Base-by-base conservation (phyloP, 2,888 invertebrate genomes). In the Teinopalpus imperialis region DNA sequence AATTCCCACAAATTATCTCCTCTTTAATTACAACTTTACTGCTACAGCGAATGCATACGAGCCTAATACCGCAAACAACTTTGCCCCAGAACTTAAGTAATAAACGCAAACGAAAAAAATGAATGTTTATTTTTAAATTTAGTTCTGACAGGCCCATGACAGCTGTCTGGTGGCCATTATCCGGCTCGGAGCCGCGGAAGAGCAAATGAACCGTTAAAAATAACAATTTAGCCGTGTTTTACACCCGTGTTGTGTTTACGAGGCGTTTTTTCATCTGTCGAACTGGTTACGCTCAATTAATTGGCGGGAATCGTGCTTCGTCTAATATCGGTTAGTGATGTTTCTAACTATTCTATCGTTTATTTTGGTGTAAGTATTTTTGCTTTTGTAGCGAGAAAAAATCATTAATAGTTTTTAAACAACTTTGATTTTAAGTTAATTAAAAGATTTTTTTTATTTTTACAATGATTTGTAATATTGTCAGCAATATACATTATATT, bases 81-180 rank as follows among this genome's bases (percentile, higher is more conserved):
- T 20, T 14, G n/a, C 34, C 20, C 27, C 18, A 34, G 10, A 32
- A 37, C 23, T 3, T 40, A 16, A 62, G 65, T 75, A 70, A 73
- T 72, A 74, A 70, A 70, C 56, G 66, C 64, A 74, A 72, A 74
- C 23, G 8, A 24, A 77, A 74, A n/a, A 77, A 73, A 67, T 53
- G 49, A 65, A 71, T 74, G 75, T 78, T 79, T 83, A 74, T 70
- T 78, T 85, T 86, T 81, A 78, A 81, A 82, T 85, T 81, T 81
- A 76, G 81, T 82, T 75, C 74, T 71, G 76, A 74, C 78, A 71
- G 51, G 58, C 59, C 67, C 65, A 57, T 80, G 83, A 82, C 87
- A 88, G 85, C 82, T 85, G 85, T 75, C 81, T 61, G 67, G 63
- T 69, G 64, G 74, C 76, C 77, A 82, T 82, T 76, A 68, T 64